Percentiles rank a stretch among this genome's conserved stretches.
Evolutionary conservation across 1,140 invertebrate genomes (phyloP).

Genomic region (Hyposmocoma kahamanoa): DNA sequence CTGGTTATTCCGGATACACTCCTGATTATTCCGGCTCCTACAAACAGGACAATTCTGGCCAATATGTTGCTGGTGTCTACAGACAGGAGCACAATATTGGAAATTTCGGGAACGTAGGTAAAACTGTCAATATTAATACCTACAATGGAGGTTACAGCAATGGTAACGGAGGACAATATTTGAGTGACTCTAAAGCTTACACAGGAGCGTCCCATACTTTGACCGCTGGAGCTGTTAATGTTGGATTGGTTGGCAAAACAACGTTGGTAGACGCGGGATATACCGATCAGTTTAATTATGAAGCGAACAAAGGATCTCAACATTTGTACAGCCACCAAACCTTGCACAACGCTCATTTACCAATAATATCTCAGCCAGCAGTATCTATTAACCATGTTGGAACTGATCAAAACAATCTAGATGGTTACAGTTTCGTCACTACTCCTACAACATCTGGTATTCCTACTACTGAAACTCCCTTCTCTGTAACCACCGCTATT

Average conservation of each 20-base stretch:
- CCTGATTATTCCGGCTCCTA: conserved; percentile 41
- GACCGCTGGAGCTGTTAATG: conserved; percentile 66
- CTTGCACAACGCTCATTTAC: conserved; percentile 13
- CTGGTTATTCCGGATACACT: conserved; percentile 13
- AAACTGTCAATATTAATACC: conserved; percentile 8
- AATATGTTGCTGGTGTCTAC: conserved; percentile 35
- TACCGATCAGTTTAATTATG: conserved; percentile 35
- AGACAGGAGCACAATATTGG: conserved; percentile 28
- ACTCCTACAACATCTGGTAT: conserved; percentile 53
- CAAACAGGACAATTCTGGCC: conserved; percentile 33
- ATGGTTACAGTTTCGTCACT: conserved; percentile 44
- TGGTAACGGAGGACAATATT: conserved; percentile 38
- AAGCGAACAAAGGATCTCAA: conserved; percentile 10
- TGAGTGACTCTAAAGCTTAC: conserved; percentile 38
- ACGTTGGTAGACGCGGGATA: conserved; percentile 54
- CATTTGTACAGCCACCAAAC: conserved; percentile 12
- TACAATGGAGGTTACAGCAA: conserved; percentile 29
- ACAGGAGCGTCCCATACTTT: conserved; percentile 55
- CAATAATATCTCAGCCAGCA: conserved; percentile 30
- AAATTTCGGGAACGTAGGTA: neutral
- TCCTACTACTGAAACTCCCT: conserved; percentile 54
- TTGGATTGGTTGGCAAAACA: conserved; percentile 68
- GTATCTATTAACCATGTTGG: conserved; percentile 55
- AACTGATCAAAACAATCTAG: conserved; percentile 37
- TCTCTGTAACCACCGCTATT: conserved; percentile 47